These are phyloP conservation scores for Hiodon alosoides DNA, from an alignment of 2,113 vertebrate species.

Conservation along the genomic window DNA sequence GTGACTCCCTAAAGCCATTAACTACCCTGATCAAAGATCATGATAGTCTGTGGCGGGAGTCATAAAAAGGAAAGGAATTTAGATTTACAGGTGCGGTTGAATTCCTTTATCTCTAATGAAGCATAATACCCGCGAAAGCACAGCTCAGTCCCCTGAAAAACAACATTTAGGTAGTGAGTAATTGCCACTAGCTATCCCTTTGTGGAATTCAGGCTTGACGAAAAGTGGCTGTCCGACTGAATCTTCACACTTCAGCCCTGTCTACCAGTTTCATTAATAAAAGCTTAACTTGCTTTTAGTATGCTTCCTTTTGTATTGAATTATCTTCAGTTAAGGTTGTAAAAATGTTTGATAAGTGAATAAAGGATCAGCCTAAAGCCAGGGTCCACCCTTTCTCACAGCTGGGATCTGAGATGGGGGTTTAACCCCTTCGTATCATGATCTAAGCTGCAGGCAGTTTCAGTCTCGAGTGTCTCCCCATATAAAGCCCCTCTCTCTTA, in stretches of 20 bases:
- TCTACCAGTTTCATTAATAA: no score
- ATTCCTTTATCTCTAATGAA: no score
- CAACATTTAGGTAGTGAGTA: no score
- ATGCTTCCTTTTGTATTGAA: not conserved
- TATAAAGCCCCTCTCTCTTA: not conserved
- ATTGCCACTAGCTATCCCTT: no score
- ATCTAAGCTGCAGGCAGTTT: not conserved
- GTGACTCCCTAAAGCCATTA: not conserved
- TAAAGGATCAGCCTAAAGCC: not conserved
- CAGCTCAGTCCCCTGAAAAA: no score
- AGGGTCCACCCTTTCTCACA: not conserved
- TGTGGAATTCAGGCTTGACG: no score
- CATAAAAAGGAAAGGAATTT: not conserved
- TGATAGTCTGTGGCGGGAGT: not conserved
- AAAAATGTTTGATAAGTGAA: not conserved
- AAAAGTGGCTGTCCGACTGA: no score
- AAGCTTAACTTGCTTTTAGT: no score
- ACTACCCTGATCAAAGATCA: not conserved
- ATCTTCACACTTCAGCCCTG: no score
- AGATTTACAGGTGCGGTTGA: no score
- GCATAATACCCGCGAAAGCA: no score
- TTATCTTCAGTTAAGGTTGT: not conserved
- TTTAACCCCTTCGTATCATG: not conserved
- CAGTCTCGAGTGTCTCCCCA: not conserved
- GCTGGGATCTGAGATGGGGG: not conserved